Evolutionary conservation across 2,113 vertebrate genomes (phyloP).

Genomic region (Gambusia affinis): DNA sequence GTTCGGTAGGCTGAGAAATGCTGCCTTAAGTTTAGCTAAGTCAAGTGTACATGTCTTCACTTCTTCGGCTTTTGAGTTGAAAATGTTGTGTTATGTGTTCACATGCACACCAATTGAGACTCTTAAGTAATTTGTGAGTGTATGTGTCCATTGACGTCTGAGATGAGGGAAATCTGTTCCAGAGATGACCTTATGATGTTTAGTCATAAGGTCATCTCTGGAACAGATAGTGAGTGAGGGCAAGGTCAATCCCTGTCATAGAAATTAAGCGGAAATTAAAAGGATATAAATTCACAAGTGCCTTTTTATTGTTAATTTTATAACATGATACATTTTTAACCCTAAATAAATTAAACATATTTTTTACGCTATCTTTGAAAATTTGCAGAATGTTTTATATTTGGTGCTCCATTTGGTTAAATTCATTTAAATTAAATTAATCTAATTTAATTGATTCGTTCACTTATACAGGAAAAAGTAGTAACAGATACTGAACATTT

Average conservation of each 20-base stretch:
- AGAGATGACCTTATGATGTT: not conserved
- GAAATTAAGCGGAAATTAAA: not conserved
- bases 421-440: too few relatives aligned
- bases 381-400: not conserved
- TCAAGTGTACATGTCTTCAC: not conserved
- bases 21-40: too few relatives aligned
- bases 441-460: not conserved
- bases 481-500: not conserved
- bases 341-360: not conserved
- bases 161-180: not conserved
- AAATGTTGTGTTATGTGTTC: not conserved
- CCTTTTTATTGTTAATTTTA: not conserved
- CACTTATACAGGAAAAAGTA: not conserved
- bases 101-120: not conserved
- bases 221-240: too few relatives aligned
- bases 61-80: not conserved
- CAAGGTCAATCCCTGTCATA: too few relatives aligned
- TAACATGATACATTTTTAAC: not conserved
- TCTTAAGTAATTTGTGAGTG: not conserved
- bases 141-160: not conserved
- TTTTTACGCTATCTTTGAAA: not conserved
- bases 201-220: too few relatives aligned
- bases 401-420: too few relatives aligned
- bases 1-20: slow-evolving; percentile 84
- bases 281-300: not conserved